Conservation (phyloP, 2,113 vertebrate genomes). For the Regulus satrapa region DNA sequence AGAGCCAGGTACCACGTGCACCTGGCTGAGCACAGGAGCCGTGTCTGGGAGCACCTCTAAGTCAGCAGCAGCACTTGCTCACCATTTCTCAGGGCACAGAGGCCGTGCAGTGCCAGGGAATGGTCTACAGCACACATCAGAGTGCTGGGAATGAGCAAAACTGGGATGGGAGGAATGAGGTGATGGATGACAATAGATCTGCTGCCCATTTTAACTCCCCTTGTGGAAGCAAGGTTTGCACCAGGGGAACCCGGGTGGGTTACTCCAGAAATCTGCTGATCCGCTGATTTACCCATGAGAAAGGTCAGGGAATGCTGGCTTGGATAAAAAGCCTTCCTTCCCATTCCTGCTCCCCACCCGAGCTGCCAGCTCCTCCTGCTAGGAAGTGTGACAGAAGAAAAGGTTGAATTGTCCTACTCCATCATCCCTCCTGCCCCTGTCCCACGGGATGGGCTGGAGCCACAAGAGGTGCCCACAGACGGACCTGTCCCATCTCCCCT, state of each 20-base stretch:
- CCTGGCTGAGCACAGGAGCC: not conserved
- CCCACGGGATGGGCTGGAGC: not conserved
- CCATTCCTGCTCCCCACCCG: not conserved
- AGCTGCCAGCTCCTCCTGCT: not conserved
- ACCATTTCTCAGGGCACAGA: not conserved
- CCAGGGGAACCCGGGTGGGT: not conserved
- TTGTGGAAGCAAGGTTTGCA: not conserved
- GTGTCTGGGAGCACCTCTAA: not conserved
- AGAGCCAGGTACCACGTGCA: not conserved
- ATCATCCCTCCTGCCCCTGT: not conserved
- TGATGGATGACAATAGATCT: fast-evolving
- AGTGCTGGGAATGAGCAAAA: not conserved
- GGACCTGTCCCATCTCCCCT: not conserved
- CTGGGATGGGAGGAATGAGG: not conserved
- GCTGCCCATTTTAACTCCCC: fast-evolving
- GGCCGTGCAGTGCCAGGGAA: not conserved
- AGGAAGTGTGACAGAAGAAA: not conserved
- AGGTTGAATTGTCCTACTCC: fast-evolving
- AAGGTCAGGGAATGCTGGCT: not conserved
- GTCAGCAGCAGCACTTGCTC: not conserved
- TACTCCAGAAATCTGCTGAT: not conserved
- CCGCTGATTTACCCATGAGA: not conserved
- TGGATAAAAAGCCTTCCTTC: not conserved
- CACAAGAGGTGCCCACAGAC: not conserved
- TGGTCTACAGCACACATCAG: not conserved